Conservation (phyloP, 2,797 vertebrate genomes). For the Gymnodraco acuticeps region DNA sequence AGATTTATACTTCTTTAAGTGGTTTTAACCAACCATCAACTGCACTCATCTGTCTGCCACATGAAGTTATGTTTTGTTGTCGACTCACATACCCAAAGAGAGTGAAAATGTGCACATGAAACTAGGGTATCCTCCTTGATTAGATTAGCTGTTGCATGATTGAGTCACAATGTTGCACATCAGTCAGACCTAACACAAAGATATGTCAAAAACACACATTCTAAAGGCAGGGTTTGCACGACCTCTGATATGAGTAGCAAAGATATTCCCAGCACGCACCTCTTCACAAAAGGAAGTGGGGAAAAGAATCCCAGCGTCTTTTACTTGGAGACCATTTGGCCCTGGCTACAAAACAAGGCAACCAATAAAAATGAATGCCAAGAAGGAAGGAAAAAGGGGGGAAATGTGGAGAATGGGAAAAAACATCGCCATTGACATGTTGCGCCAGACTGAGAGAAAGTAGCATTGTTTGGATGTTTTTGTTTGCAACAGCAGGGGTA, state of each 20-base stretch:
- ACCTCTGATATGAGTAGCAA: conserved; percentile 90
- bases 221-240: conserved; percentile 80
- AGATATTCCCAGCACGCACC: conserved; percentile 86
- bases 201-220: conserved; percentile 81
- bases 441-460: conserved; percentile 82
- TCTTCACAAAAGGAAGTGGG: conserved; percentile 73
- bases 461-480: conserved; percentile 88
- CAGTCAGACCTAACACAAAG: conserved; percentile 88
- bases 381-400: conserved; percentile 79
- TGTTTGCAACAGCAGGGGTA: conserved; percentile 86
- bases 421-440: conserved; percentile 81
- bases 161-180: conserved; percentile 89
- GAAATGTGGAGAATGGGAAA: conserved; percentile 83
- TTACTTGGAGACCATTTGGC: conserved; percentile 72
- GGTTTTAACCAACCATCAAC: conserved; percentile 14
- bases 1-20: neutral
- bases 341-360: conserved; percentile 76
- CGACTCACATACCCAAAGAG: conserved; percentile 52
- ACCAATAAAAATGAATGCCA: conserved; percentile 85
- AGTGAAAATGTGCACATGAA: conserved; percentile 66
- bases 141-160: conserved; percentile 89
- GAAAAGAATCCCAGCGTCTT: conserved; percentile 65
- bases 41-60: conserved; percentile 7
- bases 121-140: conserved; percentile 80
- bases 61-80: conserved; percentile 25